Conservation (phyloP, 2,113 vertebrate genomes). For the Onychostruthus taczanowskii region DNA sequence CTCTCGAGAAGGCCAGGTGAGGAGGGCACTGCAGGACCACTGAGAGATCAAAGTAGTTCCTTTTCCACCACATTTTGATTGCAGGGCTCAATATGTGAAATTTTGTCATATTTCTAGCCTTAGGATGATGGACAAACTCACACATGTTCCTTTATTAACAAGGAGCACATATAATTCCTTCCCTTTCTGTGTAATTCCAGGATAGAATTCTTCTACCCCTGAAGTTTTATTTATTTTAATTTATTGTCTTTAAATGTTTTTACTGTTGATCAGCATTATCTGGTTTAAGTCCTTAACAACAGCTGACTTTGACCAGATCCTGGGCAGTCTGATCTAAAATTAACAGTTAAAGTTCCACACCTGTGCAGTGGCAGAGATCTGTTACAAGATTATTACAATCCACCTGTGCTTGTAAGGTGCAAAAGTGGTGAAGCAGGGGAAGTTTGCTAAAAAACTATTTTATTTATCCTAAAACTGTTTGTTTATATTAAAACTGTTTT, state of each 20-base stretch:
- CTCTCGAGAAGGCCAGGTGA: conserved; percentile 91
- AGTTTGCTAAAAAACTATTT: neutral
- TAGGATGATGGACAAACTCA: neutral
- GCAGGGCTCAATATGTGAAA: neutral
- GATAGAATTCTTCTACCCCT: neutral
- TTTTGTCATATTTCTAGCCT: neutral
- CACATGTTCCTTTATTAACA: neutral
- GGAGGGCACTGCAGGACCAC: neutral
- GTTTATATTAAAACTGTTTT: no score
- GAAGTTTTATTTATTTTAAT: neutral
- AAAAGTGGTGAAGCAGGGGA: neutral
- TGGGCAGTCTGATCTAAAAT: neutral
- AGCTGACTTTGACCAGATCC: neutral
- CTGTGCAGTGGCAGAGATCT: neutral
- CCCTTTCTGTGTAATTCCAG: neutral
- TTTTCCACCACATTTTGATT: neutral
- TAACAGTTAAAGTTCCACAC: neutral
- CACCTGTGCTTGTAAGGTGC: neutral
- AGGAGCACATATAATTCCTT: neutral
- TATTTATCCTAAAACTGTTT: no score
- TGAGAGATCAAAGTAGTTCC: neutral
- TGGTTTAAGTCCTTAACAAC: neutral
- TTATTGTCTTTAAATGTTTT: neutral
- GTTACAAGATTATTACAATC: neutral
- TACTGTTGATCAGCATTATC: neutral